Evolutionary conservation across 2,797 vertebrate genomes (phyloP), one percentile per base, ranked within the genome.

Genomic region (Parotocinclus haroldoi): DNA sequence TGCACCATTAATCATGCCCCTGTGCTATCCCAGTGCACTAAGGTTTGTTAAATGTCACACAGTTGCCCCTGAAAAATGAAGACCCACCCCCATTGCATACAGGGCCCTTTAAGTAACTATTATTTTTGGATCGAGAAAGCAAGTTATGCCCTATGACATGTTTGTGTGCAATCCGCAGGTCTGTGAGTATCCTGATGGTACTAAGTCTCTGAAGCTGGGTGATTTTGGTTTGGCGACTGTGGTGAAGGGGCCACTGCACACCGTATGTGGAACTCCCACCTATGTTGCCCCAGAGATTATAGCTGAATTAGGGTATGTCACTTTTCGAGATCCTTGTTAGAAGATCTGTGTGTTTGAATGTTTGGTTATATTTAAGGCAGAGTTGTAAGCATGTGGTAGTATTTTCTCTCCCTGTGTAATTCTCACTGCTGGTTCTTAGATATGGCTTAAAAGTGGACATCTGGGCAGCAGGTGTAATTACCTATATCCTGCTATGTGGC

Each of bases 201-300:
- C 91, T 64, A 98, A 94, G 82, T 98, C 96, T 1, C 67, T 99
- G 84, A 99, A 99, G 64, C 85, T 99, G 8, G 97, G 97, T 68
- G 97, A 99, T 86, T 99, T 99, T 51, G 97, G 97, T 10, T 83
- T 99, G 82, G 97, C 97, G 0, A 99, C 97, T 0, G 91, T 96
- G 79, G 95, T 98, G 19, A 93, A 97, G 76, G 96, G 94, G 5
- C 94, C 95, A 0, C 58, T 99, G 16, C 92, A 94, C 69, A 99
- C 97, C 0, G 95, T 99, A 36, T 99, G 96, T 68, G 97, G 97
- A 19, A 99, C 97, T 0, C 97, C 97, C 0, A 99, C 97, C 0
- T 99, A 99, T 0, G 97, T 99, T 72, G 97, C 97, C 74, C 97
- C 97, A 17, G 97, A 99, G 82, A 99, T 99, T 81, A 99, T 99